Evolutionary conservation across 1,140 invertebrate species (phyloP).

Genomic region (Hirudo medicinalis): DNA sequence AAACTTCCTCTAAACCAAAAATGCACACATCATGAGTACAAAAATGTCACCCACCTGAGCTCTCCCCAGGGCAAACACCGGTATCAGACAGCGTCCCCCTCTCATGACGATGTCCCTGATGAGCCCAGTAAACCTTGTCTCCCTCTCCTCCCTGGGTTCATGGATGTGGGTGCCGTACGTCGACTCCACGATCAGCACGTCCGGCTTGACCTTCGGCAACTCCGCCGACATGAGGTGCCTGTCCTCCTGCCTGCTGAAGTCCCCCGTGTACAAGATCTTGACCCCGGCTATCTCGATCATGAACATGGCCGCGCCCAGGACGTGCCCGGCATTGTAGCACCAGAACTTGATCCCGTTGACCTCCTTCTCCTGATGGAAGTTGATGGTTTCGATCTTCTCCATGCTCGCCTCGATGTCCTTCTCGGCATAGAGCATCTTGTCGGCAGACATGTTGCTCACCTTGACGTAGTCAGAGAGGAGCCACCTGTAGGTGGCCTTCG

Average conservation of each 20-base stretch:
- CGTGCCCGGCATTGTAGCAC: slow-evolving; percentile 95
- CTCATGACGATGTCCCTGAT: slow-evolving; percentile 90
- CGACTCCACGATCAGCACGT: slow-evolving; percentile 94
- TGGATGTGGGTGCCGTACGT: slow-evolving; percentile 99
- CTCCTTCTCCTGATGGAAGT: slow-evolving; percentile 94
- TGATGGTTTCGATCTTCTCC: slow-evolving; percentile 96
- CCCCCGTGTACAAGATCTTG: slow-evolving; percentile 90
- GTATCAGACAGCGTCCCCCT: slow-evolving; percentile 91
- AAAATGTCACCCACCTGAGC: slow-evolving; percentile 62
- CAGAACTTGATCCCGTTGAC: slow-evolving; percentile 87
- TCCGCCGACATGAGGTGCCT: slow-evolving; percentile 98
- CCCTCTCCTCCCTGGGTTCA: slow-evolving; percentile 89
- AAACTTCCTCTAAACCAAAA: too few relatives aligned
- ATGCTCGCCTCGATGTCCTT: slow-evolving; percentile 90
- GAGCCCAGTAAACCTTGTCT: slow-evolving; percentile 80
- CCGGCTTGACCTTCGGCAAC: slow-evolving; percentile 84
- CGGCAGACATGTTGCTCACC: slow-evolving; percentile 92
- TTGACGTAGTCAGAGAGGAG: slow-evolving; percentile 97
- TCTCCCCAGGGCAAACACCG: slow-evolving; percentile 92
- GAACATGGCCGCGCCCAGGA: slow-evolving; percentile 97
- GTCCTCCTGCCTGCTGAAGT: slow-evolving; percentile 96
- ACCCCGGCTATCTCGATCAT: slow-evolving; percentile 99
- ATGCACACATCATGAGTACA: too few relatives aligned
- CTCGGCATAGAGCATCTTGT: slow-evolving; percentile 95
- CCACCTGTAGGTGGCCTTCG: slow-evolving; percentile 98